Base-by-base conservation (phyloP, 2,113 vertebrate genomes). In the Melanerpes aurifrons region DNA sequence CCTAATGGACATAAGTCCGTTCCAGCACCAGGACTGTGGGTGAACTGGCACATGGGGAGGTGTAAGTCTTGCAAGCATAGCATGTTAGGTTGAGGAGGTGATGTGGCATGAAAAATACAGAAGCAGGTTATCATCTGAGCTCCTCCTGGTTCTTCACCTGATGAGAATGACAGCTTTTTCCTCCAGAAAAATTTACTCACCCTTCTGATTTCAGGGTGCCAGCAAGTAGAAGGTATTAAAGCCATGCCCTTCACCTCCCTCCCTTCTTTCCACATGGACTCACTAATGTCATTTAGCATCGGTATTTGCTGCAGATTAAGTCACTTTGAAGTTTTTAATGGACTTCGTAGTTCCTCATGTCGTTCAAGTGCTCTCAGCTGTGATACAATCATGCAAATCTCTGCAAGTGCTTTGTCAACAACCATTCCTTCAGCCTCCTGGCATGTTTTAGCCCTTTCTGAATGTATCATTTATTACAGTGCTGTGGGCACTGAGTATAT, bases 321-420 rank as follows among this genome's bases (percentile, higher is more conserved):
- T 37, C 26, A 63, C 31, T 87, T 35, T 80, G 47, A 82, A 53
- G 22, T 70, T 92, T 68, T 56, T 80, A 73, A 56, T 71, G 57
- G 57, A 70, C 62, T 80, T 77, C 32, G 29, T 50, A 26, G 48
- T 43, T 77, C 61, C 81, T 31, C 40, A 62, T 90, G 70, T 4
- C 1, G 31, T 85, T 70, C 2, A 12, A 73, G 76, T 73, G 61
- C 72, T 84, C 85, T 95, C 67, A 82, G 69, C 75, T 54, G 25
- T 2, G 7, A 57, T 16, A 89, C 58, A 81, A 77, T 85, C 83
- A n/a, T 76, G 47, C 47, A 88, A 82, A 90, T 83, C 26, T 76
- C 12, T 80, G 40, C 64, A 84, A 90, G 76, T 75, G 32, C 61
- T 81, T 57, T 92, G 63, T 86, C 89, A 94, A 89, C 82, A 92